Conservation (phyloP, 2,797 vertebrate genomes). For the Chrysocyon brachyurus region DNA sequence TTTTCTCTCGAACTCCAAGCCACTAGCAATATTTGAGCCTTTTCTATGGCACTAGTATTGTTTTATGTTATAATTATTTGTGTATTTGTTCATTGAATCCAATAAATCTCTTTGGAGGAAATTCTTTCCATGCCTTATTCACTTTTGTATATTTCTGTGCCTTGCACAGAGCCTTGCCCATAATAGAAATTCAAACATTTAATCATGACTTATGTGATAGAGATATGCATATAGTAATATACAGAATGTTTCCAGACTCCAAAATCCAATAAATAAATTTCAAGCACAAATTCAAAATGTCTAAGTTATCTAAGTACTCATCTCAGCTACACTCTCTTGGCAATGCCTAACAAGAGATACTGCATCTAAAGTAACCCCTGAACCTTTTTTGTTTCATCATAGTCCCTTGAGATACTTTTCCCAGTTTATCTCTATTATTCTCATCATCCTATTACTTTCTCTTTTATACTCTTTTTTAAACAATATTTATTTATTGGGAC, state of each 20-base stretch:
- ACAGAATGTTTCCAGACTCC: neutral
- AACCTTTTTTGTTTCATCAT: neutral
- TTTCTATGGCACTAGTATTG: neutral
- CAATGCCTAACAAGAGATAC: neutral
- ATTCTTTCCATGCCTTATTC: neutral
- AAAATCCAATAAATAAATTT: constrained; percentile 10
- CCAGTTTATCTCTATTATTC: neutral
- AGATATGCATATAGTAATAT: neutral
- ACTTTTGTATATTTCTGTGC: neutral
- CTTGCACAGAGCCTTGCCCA: neutral
- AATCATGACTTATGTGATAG: neutral
- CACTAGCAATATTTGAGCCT: constrained; percentile 13
- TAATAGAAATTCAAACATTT: neutral
- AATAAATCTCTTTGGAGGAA: neutral
- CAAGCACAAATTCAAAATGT: neutral
- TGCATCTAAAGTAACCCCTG: neutral
- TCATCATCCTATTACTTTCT: neutral
- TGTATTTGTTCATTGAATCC: neutral
- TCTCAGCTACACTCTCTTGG: neutral
- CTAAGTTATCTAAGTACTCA: neutral
- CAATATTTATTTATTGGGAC: neutral
- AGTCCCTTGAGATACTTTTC: neutral
- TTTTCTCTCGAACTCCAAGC: constrained; percentile 35
- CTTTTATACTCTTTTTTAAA: neutral
- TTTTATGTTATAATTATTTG: neutral